These are phyloP conservation scores for Dasysyrphus albostriatus DNA, from an alignment of 2,888 invertebrate genomes.

Conservation along the genomic window DNA sequence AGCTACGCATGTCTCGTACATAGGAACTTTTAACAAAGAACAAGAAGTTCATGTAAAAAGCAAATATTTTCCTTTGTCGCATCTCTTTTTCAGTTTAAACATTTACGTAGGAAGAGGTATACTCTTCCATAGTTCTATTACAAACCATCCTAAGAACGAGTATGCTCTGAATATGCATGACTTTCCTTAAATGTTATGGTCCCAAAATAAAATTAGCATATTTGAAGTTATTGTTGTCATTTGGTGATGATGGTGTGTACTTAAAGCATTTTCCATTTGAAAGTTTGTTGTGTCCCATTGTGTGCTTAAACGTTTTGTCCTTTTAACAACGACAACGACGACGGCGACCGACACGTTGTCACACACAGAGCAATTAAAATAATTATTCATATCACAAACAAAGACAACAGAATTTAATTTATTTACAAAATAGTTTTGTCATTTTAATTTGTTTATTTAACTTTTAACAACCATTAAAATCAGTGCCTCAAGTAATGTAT, in stretches of 20 bases:
- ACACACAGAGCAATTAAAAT: constrained; percentile 9
- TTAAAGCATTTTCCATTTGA: neutral
- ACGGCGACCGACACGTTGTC: neutral
- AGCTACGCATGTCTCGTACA: no score
- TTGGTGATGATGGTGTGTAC: neutral
- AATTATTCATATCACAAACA: neutral
- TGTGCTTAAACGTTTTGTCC: constrained; percentile 3
- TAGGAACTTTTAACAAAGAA: no score
- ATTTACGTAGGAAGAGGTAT: neutral
- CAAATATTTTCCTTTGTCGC: neutral
- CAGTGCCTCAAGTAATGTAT: neutral
- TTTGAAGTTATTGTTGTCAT: constrained; percentile 2
- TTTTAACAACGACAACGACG: neutral
- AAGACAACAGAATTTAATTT: neutral
- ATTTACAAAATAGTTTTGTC: neutral
- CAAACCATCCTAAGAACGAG: neutral
- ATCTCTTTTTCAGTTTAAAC: neutral
- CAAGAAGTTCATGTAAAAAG: neutral
- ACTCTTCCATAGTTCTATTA: no score
- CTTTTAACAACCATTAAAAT: neutral
- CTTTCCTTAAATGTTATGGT: constrained; percentile 4
- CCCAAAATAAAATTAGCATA: constrained; percentile 14
- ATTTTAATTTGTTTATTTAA: neutral
- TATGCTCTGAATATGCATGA: constrained; percentile 19
- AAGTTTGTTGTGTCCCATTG: neutral